Base-by-base conservation (phyloP, 1,140 invertebrate species). In the Procambarus virginalis region DNA sequence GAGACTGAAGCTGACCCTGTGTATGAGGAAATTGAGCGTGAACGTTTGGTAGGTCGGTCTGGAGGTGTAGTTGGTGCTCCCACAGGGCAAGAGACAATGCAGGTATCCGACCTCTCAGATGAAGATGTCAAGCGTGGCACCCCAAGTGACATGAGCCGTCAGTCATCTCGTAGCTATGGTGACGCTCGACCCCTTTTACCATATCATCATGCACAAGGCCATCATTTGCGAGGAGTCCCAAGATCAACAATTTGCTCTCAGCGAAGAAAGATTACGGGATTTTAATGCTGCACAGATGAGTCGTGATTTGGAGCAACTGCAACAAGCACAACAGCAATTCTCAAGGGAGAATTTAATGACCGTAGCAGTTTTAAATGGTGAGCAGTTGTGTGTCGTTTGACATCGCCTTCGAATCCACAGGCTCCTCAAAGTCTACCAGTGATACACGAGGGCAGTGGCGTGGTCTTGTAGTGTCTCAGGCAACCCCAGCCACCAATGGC, bases 361-460 rank as follows among this genome's bases (percentile, higher is more conserved):
- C 93, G 96, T 97, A 6, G 97, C 97, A 2, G 96, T 97, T 2
- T 94, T 97, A 14, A 96, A 97, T 93, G 96, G 97, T 2, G 96
- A 97, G 92, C 97, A 96, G 97, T 97, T 58, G 96, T 97, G 14
- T 97, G 97, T 93, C 96, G 97, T 92, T 94, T 97, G 76, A 96
- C 97, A 93, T 96, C 96, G 94, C 94, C 73, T 94, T 94, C 82
- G 94, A 93, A 82, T 94, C 94, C 93, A 94, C 92, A 93, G 77
- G 86, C 85, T 58, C 78, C 92, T 46, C 89, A 92, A 79, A 75
- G 77, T 82, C 87, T 90, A 75, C 88, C 92, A 46, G 90, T 89
- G 20, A 92, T 89, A n/a, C 84, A 88, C 46, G 91, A 89, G 83
- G 83, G 87, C 55, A 80, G 60, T 77, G 89, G 80, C 80, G 83